phyloP scores from a whole-genome alignment of 2,888 invertebrate species.

The Pterostichus niger region DNA sequence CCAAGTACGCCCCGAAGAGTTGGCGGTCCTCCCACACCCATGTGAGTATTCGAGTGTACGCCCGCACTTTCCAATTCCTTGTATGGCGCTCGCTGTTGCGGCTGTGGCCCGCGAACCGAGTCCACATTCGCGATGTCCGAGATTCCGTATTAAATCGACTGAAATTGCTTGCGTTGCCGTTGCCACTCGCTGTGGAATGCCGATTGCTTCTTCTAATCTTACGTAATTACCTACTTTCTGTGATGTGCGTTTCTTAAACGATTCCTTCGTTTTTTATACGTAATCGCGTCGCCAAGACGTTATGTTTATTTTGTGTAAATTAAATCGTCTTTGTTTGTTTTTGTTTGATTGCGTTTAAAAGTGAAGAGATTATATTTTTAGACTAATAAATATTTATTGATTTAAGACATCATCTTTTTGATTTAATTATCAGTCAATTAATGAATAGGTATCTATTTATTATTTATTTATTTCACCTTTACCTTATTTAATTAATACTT shows the following conservation, averaged over 20 bases:
- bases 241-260: constrained; percentile 52
- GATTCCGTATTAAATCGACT: constrained; percentile 32
- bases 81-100: constrained; percentile 18
- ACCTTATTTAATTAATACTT: no score
- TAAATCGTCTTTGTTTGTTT: constrained; percentile 23
- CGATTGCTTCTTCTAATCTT: constrained; percentile 64
- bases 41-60: constrained; percentile 80
- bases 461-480: no score
- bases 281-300: constrained; percentile 28
- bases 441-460: not conserved
- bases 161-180: constrained; percentile 33
- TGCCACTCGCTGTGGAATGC: constrained; percentile 55
- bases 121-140: constrained; percentile 34
- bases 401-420: not conserved
- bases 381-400: constrained; percentile 16
- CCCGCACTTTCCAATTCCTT: constrained; percentile 64
- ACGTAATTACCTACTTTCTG: constrained; percentile 66
- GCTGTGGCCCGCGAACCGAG: not conserved
- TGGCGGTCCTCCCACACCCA: constrained; percentile 97
- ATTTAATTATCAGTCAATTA: not conserved
- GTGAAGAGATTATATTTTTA: constrained; percentile 26
- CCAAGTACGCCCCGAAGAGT: constrained; percentile 97
- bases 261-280: constrained; percentile 24
- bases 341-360: constrained; percentile 13
- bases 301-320: constrained; percentile 32